Evolutionary conservation across 2,888 invertebrate genomes (phyloP).

Genomic region (Mycalesis mineus): DNA sequence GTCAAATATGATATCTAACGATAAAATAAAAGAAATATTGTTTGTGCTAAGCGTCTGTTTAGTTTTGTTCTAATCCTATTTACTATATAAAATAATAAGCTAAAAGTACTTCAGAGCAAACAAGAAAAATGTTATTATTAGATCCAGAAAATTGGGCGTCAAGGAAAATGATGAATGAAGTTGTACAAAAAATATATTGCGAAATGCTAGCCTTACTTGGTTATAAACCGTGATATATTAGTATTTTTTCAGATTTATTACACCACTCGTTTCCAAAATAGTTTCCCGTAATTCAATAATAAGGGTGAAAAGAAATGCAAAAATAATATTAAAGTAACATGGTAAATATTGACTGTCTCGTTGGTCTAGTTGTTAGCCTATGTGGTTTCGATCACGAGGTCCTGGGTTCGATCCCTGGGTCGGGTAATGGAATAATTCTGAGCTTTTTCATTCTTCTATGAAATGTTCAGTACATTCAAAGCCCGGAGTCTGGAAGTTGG

Average conservation of each 20-base stretch:
- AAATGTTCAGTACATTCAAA: too few relatives aligned
- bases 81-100: conserved; percentile 1
- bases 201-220: conserved; percentile 25
- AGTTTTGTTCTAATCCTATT: neutral
- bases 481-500: too few relatives aligned
- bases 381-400: too few relatives aligned
- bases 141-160: conserved; percentile 60
- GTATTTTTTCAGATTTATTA: conserved; percentile 42
- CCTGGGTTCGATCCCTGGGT: too few relatives aligned
- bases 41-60: too few relatives aligned
- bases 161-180: conserved; percentile 64
- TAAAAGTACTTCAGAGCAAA: conserved; percentile 22
- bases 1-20: too few relatives aligned
- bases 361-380: too few relatives aligned
- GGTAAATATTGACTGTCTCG: too few relatives aligned
- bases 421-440: too few relatives aligned
- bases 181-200: conserved; percentile 46
- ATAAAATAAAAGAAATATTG: too few relatives aligned
- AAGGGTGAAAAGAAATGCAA: neutral
- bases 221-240: conserved; percentile 25
- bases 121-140: conserved; percentile 49
- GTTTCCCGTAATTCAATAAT: conserved; percentile 1
- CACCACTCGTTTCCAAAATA: conserved; percentile 23
- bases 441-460: too few relatives aligned
- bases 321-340: neutral